Evolutionary conservation across 2,113 vertebrate species (phyloP).

Genomic region (Tragelaphus imberbis): DNA sequence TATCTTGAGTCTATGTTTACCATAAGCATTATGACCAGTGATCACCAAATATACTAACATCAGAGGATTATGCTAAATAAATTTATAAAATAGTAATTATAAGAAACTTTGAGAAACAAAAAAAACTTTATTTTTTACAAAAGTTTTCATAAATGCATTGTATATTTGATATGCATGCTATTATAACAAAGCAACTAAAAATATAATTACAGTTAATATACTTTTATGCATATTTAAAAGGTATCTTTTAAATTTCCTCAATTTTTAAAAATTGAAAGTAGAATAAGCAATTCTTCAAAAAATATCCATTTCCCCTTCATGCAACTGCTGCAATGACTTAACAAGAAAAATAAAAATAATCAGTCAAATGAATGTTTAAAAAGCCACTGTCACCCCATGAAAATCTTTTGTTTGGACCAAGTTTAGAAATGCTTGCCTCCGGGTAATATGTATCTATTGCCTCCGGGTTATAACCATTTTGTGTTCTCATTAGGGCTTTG

Average conservation of each 20-base stretch:
- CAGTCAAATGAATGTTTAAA: conserved; percentile 66
- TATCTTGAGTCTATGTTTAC: not conserved
- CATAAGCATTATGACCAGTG: not conserved
- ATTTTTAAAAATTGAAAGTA: conserved; percentile 73
- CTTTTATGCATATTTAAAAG: conserved; percentile 68
- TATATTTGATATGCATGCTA: conserved; percentile 73
- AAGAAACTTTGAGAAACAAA: conserved; percentile 74
- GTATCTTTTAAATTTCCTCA: conserved; percentile 70
- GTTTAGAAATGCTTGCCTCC: conserved; percentile 41
- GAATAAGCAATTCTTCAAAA: conserved; percentile 71
- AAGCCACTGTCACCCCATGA: conserved; percentile 65
- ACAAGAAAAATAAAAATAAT: conserved; percentile 65
- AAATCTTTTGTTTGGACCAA: conserved; percentile 64
- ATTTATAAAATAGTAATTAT: conserved; percentile 64
- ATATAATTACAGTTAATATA: conserved; percentile 71
- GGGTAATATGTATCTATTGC: not conserved
- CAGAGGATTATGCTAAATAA: not conserved
- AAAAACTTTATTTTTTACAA: conserved; percentile 77
- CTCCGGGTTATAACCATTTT: not conserved
- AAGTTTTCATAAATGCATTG: conserved; percentile 71
- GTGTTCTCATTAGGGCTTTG: not conserved
- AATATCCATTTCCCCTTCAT: conserved; percentile 48
- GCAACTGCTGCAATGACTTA: conserved; percentile 43
- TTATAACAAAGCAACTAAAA: conserved; percentile 74
- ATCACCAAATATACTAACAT: not conserved